Base-by-base conservation (phyloP, 2,113 vertebrate species). In the Zosterops japonicus region DNA sequence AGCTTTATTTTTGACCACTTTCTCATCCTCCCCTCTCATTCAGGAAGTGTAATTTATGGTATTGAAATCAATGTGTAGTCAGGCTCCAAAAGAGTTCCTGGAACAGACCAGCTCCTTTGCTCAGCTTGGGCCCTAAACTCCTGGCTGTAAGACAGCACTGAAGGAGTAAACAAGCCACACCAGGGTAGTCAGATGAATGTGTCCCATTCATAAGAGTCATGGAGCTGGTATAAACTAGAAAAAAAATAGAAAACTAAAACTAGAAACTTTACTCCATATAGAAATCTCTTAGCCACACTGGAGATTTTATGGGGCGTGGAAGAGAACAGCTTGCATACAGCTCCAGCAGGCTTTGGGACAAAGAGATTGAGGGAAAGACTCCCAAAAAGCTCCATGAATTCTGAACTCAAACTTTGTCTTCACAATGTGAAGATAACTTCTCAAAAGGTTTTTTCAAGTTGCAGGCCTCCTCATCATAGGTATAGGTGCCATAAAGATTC, bases 1-100 rank as follows among this genome's bases (percentile, higher is more conserved):
- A 61, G 31, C 12, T 88, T 75, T 94, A 93, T 90, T 94, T 93
- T 41, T 90, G 72, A 57, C 44, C 12, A 46, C 22, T 94, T 95
- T 60, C 64, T 18, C 71, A 70, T 87, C 56, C 18, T 90, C 42
- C 50, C 29, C 42, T 86, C 39, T 67, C 1, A 1, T 1, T 70
- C 33, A 94, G 63, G 68, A 93, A 83, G 50, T 67, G 12, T 59
- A 85, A 94, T 95, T 96, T 95, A 85, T 63, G 47, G 67, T 83
- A 89, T 47, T 83, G 75, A 91, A 93, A 77, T 78, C 36, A 69
- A 25, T 44, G 36, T 61, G 28, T 57, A 90, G 61, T 72, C 55
- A 83, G 55, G 21, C 75, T 95, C 67, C 59, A 83, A 42, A 57
- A 65, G 6, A 9, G 17, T 42, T 93, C 39, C 39, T 71, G 33